A percentile compares a stretch with the other conserved stretches of the same genome.
These are phyloP conservation scores for Leucoraja erinaceus DNA, from an alignment of 2,113 vertebrate genomes.

Conservation along the genomic window DNA sequence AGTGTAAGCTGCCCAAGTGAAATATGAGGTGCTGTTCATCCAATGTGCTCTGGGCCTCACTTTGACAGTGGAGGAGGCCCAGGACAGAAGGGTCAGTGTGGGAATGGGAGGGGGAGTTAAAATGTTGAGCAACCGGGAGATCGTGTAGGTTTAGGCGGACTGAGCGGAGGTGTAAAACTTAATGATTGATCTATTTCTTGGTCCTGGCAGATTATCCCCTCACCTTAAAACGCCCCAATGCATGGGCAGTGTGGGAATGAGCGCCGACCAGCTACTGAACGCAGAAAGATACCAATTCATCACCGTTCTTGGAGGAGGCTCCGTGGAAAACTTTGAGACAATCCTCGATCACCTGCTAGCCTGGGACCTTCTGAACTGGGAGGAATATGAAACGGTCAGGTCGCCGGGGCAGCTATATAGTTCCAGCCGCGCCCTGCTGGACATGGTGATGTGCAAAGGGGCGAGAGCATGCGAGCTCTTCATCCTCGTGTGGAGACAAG, in stretches of 20 bases:
- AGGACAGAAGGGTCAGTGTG: no score
- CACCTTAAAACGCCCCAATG: constrained; percentile 45
- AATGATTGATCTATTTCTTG: neutral
- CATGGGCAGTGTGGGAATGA: constrained; percentile 53
- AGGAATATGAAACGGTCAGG: constrained; percentile 64
- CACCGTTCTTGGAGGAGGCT: constrained; percentile 55
- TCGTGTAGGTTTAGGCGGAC: no score
- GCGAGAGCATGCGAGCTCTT: constrained; percentile 52
- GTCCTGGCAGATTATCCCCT: neutral
- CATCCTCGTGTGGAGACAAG: constrained; percentile 50
- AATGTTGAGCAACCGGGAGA: no score
- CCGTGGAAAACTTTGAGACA: constrained; percentile 62
- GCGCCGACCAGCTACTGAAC: constrained; percentile 55
- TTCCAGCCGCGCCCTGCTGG: constrained; percentile 61
- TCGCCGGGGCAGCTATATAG: constrained; percentile 51
- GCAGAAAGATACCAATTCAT: constrained; percentile 62
- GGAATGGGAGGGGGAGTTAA: no score
- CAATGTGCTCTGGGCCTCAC: no score
- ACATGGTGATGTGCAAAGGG: constrained; percentile 63
- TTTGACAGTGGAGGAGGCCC: no score
- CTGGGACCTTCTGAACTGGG: constrained; percentile 60
- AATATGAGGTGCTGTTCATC: no score
- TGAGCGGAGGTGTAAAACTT: neutral
- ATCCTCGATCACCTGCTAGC: constrained; percentile 68
- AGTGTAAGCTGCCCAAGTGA: no score